Evolutionary conservation across 2,797 vertebrate genomes (phyloP).

Genomic region (Trachops cirrhosus): DNA sequence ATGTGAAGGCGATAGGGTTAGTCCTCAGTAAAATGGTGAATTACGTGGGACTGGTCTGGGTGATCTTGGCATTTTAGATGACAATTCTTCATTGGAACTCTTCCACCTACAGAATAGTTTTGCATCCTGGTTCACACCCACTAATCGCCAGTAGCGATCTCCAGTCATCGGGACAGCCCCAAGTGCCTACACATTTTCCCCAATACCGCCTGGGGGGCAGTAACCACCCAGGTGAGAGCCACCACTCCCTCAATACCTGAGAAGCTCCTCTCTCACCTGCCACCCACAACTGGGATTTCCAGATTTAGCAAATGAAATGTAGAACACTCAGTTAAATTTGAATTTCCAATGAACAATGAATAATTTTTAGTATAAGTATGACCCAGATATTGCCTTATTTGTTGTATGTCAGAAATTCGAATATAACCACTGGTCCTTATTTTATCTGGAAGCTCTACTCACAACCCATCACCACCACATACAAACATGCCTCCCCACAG

Average conservation of each 20-base stretch:
- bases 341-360: conserved; percentile 15
- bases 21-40: not conserved
- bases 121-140: not conserved
- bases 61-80: not conserved
- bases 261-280: not conserved
- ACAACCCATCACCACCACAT: not conserved
- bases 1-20: not conserved
- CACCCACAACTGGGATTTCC: not conserved
- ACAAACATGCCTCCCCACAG: not conserved
- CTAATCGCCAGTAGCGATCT: not conserved
- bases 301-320: not conserved
- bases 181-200: not conserved
- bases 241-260: not conserved
- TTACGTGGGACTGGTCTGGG: not conserved
- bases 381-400: not conserved
- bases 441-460: not conserved
- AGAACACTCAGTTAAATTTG: not conserved
- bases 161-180: not conserved
- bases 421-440: not conserved
- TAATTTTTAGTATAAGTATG: not conserved
- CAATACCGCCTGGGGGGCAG: not conserved
- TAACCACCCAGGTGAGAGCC: not conserved
- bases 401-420: not conserved
- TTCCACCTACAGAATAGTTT: not conserved
- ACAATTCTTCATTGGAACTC: not conserved